phyloP scores from a whole-genome alignment of 2,113 vertebrate species.

The Platanista minor region DNA sequence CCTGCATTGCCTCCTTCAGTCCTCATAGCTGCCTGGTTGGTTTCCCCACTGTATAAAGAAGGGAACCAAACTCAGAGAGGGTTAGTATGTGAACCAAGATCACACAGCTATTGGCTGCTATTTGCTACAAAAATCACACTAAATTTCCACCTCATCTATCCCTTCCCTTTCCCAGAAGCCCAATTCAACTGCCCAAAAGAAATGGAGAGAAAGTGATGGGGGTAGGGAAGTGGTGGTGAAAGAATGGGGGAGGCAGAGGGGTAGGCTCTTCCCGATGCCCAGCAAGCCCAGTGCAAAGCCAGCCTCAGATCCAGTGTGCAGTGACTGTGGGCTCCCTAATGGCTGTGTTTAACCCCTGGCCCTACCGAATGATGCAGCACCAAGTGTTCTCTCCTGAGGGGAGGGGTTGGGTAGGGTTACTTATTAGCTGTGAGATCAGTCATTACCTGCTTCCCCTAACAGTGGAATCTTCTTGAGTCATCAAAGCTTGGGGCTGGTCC shows the following conservation, averaged over 20 bases:
- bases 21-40: background rate
- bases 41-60: background rate
- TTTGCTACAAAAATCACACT: background rate
- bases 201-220: background rate
- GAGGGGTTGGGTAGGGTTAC: background rate
- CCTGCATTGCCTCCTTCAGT: background rate
- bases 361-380: background rate
- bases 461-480: background rate
- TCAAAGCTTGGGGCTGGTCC: background rate
- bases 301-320: background rate
- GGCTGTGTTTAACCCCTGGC: background rate
- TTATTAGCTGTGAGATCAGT: constrained; percentile 15
- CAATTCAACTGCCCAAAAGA: background rate
- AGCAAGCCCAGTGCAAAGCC: background rate
- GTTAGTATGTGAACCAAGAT: background rate
- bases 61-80: background rate
- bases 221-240: background rate
- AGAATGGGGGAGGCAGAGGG: background rate
- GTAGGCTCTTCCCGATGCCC: background rate
- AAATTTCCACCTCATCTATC: background rate
- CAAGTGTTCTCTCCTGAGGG: background rate
- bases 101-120: background rate
- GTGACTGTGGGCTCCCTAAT: background rate
- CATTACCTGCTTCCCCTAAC: background rate
- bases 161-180: background rate